Base-by-base conservation (phyloP, 2,113 vertebrate species). In the Aythya baeri region DNA sequence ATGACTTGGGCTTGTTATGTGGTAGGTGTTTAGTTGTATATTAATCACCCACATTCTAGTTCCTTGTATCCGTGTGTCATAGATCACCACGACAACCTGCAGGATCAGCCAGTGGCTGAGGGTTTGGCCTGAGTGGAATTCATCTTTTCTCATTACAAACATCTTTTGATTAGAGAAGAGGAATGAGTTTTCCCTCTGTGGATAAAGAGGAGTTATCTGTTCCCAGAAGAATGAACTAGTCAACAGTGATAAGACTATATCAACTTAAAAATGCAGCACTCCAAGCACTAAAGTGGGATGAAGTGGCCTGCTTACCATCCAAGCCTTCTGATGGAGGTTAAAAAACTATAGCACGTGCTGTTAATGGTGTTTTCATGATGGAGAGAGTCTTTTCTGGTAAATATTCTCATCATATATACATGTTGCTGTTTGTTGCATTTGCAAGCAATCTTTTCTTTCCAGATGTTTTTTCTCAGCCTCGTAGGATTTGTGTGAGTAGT, bases 361-460 rank as follows among this genome's bases (percentile, higher is more conserved):
- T 81, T 68, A 57, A 44, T 83, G 49, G 46, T 93, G 57, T 9
- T 78, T 84, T 58, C 82, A 36, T 12, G 88, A 81, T 2, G 0
- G 17, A n/a, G 20, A 71, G 9, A 57, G 66, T 73, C 17, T 85
- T 71, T 72, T 68, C 81, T 62, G 62, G 38, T 79, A 83, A 83
- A 82, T 88, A 29, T 34, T 85, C n/a, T 65, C 55, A 91, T 21
- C 41, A 34, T 44, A 59, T 23, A 17, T 58, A n/a, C 16, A 8
- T 58, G 22, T 91, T 77, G 41, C 36, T 65, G 55, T 34, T 80
- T 77, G 50, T 67, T 66, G 58, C 83, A 62, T 88, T 94, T 88
- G 38, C 77, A 89, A 95, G 74, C 67, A 38, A 5, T 20, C 94
- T 88, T 63, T 97, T 93, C 70, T 88, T 86, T 11, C 73, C 61